phyloP scores from a whole-genome alignment of 2,113 vertebrate genomes.

The Nycticryphes semicollaris region DNA sequence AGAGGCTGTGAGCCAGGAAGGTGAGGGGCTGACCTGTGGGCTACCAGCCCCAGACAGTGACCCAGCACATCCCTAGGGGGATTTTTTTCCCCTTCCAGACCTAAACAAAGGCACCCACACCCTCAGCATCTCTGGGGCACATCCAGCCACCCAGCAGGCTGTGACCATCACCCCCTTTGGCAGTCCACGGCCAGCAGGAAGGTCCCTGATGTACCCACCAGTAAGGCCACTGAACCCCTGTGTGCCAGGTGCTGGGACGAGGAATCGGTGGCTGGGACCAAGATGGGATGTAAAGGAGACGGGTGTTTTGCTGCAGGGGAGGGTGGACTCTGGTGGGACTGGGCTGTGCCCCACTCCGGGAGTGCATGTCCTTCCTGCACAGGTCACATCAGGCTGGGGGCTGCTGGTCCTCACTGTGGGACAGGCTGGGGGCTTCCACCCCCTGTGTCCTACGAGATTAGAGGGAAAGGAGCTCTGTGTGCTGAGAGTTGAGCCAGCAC shows the following conservation, averaged over 20 bases:
- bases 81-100: not conserved
- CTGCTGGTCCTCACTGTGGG: not conserved
- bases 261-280: not conserved
- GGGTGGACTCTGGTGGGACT: not conserved
- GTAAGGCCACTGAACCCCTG: not conserved
- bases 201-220: fast-evolving
- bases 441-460: fast-evolving
- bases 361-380: not conserved
- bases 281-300: not conserved
- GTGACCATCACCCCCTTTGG: not conserved
- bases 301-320: not conserved
- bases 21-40: fast-evolving
- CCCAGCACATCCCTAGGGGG: fast-evolving
- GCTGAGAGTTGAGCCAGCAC: not conserved
- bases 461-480: not conserved
- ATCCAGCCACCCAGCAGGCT: not conserved
- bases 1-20: not conserved
- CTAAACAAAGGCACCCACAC: not conserved
- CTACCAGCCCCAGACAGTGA: not conserved
- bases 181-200: not conserved
- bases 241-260: not conserved
- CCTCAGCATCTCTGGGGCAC: not conserved
- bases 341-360: not conserved
- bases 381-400: not conserved
- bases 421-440: not conserved